A percentile compares a stretch with the other conserved stretches of the same genome.
Evolutionary conservation across 2,888 invertebrate species (phyloP).

Genomic region (Panopea generosa): DNA sequence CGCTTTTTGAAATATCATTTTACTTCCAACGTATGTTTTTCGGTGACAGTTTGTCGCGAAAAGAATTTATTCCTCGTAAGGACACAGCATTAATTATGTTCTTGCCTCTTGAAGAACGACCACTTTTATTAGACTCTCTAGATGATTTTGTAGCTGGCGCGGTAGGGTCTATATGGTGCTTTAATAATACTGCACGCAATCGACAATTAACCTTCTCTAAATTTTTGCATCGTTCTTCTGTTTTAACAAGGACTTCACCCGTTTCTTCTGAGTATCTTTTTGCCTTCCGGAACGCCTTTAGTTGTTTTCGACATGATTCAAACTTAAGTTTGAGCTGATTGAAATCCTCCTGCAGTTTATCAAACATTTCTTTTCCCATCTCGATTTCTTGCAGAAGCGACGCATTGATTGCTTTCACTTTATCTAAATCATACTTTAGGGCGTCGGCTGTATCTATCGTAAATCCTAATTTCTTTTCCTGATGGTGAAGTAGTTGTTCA

Average conservation of each 20-base stretch:
- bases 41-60: constrained; percentile 17
- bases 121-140: neutral
- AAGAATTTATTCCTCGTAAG: constrained; percentile 18
- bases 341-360: constrained; percentile 33
- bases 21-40: constrained; percentile 28
- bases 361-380: constrained; percentile 25
- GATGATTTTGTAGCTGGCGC: constrained; percentile 4
- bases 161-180: constrained; percentile 43
- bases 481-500: constrained; percentile 21
- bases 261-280: constrained; percentile 36
- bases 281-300: constrained; percentile 22
- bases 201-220: constrained; percentile 32
- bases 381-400: constrained; percentile 39
- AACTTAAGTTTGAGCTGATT: constrained; percentile 33
- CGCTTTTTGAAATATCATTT: too few relatives aligned
- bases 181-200: constrained; percentile 21
- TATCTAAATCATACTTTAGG: constrained; percentile 23
- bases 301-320: constrained; percentile 26
- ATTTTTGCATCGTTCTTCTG: constrained; percentile 29
- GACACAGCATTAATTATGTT: constrained; percentile 44
- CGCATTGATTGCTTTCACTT: constrained; percentile 32
- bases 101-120: neutral
- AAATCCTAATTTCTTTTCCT: constrained; percentile 36
- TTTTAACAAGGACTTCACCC: constrained; percentile 20
- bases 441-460: constrained; percentile 27